A percentile compares a stretch with the other conserved stretches of the same genome.
phyloP scores from a whole-genome alignment of 2,113 vertebrate species.

The Chaetops frenatus region DNA sequence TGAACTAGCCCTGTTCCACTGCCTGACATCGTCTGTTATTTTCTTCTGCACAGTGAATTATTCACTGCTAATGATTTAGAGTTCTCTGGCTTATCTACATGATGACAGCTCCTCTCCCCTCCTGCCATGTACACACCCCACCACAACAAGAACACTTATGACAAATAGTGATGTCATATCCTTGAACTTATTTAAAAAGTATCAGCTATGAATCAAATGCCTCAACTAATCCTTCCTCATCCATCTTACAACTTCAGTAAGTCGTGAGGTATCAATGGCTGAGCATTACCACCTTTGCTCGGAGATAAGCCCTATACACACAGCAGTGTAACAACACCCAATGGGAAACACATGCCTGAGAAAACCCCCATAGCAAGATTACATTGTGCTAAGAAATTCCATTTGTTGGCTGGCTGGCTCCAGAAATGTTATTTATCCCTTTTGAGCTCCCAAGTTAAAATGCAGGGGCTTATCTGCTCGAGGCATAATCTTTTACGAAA shows the following conservation, averaged over 20 bases:
- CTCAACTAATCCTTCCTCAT: background rate
- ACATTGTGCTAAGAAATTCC: conserved; percentile 15
- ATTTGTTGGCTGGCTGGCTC: conserved; percentile 21
- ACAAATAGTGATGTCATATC: conserved; percentile 36
- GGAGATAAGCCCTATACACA: background rate
- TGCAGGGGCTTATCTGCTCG: conserved; percentile 3
- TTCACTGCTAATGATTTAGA: conserved; percentile 22
- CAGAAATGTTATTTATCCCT: conserved; percentile 39
- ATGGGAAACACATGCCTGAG: background rate
- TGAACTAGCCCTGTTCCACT: background rate
- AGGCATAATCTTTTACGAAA: conserved; percentile 32
- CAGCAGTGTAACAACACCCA: background rate
- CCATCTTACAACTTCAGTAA: background rate
- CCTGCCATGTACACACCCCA: background rate
- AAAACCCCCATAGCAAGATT: background rate
- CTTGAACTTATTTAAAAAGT: background rate
- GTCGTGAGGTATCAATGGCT: background rate
- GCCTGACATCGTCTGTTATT: conserved; percentile 7
- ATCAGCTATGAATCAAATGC: background rate
- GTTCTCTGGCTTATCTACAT: background rate
- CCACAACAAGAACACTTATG: background rate
- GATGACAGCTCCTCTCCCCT: conserved; percentile 1
- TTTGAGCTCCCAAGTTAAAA: conserved; percentile 43
- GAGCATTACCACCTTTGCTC: background rate
- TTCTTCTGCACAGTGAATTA: background rate